Evolutionary conservation across 2,888 invertebrate genomes (phyloP), one percentile per base, ranked within the genome.

Genomic region (Ellobium chinense): DNA sequence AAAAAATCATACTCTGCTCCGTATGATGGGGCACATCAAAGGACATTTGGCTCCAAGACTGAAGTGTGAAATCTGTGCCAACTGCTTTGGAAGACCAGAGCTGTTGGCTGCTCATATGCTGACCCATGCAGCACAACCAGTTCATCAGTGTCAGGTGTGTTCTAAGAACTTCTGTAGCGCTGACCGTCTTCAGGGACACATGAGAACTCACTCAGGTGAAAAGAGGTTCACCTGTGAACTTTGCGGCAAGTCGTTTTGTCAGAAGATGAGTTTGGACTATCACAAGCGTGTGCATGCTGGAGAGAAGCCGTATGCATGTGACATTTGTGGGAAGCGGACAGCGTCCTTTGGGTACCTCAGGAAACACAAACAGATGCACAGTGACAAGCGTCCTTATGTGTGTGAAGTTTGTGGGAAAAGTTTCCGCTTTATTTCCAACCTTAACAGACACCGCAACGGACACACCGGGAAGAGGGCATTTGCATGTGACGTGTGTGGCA

Each of bases 51-150:
- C 21, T 5, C 72, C 72, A 3, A 56, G 72, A 34, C 58, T 58
- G 24, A 56, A 58, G 58, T 77, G 77, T 60, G 77, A 77, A n/a
- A 77, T 77, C 29, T 77, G 77, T 69, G 77, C 66, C 29, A 77
- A 77, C 60, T 77, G 77, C 54, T 77, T 77, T 60, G 77, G 77
- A 27, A 56, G 69, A 60, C 58, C 58, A 60, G 77, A 77, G 39
- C 66, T 77, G 21, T 31, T 77, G 27, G 68, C n/a, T 2, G 68
- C 77, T 18, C 77, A 77, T 12, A 37, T 77, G 68, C 60, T 60
- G 56, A 77, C 77, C 5, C 77, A 77, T 27, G 77, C 37, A 29
- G 77, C 46, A 9, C 65, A 77, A n/a, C 77, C 77, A 27, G 29
- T 60, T 12, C 77, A 77, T 24, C 77, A 77, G 68, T 77, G 77